Evolutionary conservation across 2,113 vertebrate species (phyloP).

Genomic region (Oenanthe oenanthe): DNA sequence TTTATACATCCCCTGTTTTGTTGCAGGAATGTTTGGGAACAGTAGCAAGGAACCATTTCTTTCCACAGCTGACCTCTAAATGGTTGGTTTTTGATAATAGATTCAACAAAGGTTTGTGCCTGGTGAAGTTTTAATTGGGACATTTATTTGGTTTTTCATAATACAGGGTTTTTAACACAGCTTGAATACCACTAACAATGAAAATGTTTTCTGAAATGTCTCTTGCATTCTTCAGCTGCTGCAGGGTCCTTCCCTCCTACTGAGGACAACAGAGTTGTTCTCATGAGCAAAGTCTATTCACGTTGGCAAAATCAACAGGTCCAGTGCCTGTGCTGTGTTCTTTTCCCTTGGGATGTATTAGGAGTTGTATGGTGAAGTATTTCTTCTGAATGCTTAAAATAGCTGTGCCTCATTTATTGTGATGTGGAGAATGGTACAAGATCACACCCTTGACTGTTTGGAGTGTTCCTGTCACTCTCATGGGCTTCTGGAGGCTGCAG

Average conservation of each 20-base stretch:
- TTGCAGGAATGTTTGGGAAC: background rate
- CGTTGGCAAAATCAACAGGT: background rate
- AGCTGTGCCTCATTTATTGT: background rate
- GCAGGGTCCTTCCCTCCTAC: background rate
- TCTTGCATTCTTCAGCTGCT: background rate
- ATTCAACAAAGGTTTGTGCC: background rate
- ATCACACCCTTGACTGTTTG: background rate
- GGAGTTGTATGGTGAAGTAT: background rate
- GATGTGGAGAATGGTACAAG: background rate
- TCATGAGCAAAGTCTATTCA: background rate
- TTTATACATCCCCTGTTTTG: conserved; percentile 51
- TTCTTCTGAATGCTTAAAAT: background rate
- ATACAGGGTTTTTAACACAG: background rate
- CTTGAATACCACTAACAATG: background rate
- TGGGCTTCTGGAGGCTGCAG: background rate
- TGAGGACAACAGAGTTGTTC: background rate
- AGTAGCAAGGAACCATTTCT: background rate
- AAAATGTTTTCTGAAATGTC: background rate
- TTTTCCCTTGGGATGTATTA: background rate
- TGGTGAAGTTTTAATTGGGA: background rate
- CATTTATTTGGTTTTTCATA: background rate
- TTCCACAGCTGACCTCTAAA: conserved; percentile 19
- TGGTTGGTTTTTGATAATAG: background rate
- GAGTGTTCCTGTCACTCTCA: background rate
- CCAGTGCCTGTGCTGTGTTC: background rate